phyloP scores from a whole-genome alignment of 1,140 invertebrate species.

The Capitella teleta region DNA sequence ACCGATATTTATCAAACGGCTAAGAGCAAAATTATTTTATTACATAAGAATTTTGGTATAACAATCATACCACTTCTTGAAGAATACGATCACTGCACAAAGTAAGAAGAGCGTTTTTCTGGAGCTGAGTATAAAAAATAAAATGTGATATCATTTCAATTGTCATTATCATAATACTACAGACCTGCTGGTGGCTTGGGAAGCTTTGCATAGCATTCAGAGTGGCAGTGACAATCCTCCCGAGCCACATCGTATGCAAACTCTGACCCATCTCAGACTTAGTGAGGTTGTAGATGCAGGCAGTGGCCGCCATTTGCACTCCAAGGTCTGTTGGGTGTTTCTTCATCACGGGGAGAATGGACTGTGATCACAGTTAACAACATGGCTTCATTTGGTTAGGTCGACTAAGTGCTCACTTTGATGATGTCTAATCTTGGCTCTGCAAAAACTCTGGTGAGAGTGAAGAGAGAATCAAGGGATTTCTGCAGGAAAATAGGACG shows the following conservation, averaged over 20 bases:
- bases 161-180: neutral
- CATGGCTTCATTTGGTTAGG: neutral
- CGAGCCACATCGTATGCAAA: constrained; percentile 57
- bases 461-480: constrained; percentile 60
- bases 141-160: neutral
- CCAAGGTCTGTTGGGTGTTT: constrained; percentile 53
- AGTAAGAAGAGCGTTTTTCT: constrained; percentile 66
- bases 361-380: constrained; percentile 28
- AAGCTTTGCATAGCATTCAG: constrained; percentile 62
- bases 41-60: constrained; percentile 2
- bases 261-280: constrained; percentile 54
- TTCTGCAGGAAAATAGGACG: constrained; percentile 58
- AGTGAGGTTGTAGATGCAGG: constrained; percentile 69
- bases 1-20: constrained; percentile 60
- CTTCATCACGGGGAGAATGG: constrained; percentile 60
- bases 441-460: constrained; percentile 51
- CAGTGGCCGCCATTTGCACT: constrained; percentile 69
- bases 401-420: constrained; percentile 19
- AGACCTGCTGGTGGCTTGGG: constrained; percentile 52
- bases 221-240: constrained; percentile 57
- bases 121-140: constrained; percentile 46
- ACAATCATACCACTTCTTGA: constrained; percentile 43
- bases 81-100: constrained; percentile 68
- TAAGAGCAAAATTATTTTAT: constrained; percentile 15
- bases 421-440: constrained; percentile 56